Percentiles rank a stretch among this genome's conserved stretches.
phyloP scores from a whole-genome alignment of 92 coral and sea anemone species.

The Galaxea fascicularis region DNA sequence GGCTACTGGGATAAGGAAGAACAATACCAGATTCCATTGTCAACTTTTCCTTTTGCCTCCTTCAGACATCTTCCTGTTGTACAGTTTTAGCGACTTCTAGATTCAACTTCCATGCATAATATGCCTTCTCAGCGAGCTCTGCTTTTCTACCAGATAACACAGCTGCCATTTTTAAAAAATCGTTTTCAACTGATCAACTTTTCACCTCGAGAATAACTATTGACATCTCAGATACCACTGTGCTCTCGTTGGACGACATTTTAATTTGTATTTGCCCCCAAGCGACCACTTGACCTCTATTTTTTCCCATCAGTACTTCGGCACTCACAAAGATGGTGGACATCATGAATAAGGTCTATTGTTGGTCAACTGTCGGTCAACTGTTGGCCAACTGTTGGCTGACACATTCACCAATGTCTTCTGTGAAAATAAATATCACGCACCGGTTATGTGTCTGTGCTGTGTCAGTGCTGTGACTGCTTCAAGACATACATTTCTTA shows the following conservation, averaged over 20 bases:
- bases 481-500: too few species aligned
- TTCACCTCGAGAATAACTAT: background rate
- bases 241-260: background rate
- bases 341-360: too few species aligned
- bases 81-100: conserved; percentile 36
- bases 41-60: conserved; percentile 21
- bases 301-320: too few species aligned
- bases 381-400: too few species aligned
- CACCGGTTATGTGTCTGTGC: too few species aligned
- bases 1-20: conserved; percentile 40
- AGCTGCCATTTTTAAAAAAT: conserved; percentile 24
- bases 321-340: too few species aligned
- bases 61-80: conserved; percentile 30
- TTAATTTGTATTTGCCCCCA: background rate
- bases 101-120: conserved; percentile 32
- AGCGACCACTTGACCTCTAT: background rate
- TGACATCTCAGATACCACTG: background rate
- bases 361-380: too few species aligned
- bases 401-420: too few species aligned
- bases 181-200: conserved; percentile 15
- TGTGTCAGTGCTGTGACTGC: too few species aligned
- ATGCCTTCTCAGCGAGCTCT: too few species aligned
- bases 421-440: too few species aligned
- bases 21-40: conserved; percentile 38
- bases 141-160: conserved; percentile 18